A percentile compares a stretch with the other conserved stretches of the same genome.
Conservation (phyloP, 2,888 invertebrate species). For the Ophion slaviceki region DNA sequence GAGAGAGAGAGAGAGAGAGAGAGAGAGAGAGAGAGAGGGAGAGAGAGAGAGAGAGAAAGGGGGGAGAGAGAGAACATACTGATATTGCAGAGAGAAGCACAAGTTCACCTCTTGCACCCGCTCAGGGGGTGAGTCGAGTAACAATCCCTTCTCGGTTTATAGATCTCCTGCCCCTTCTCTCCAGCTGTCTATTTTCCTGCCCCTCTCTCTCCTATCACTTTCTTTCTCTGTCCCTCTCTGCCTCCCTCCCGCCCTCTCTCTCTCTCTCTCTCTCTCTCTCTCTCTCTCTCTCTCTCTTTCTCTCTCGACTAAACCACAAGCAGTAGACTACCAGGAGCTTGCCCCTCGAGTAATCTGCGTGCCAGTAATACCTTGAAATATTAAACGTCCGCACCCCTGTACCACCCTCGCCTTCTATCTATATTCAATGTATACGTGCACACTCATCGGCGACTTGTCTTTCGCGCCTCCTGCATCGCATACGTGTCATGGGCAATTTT, state of each 20-base stretch:
- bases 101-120: slow-evolving; percentile 26
- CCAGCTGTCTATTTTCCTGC: not conserved
- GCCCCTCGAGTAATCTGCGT: slow-evolving; percentile 75
- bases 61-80: slow-evolving; percentile 14
- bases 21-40: slow-evolving; percentile 28
- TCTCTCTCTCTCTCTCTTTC: not conserved
- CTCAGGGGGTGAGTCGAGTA: slow-evolving; percentile 35
- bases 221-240: not conserved
- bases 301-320: slow-evolving; percentile 34
- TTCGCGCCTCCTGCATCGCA: slow-evolving; percentile 24
- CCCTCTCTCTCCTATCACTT: not conserved
- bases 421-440: not conserved
- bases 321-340: slow-evolving; percentile 51
- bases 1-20: slow-evolving; percentile 17
- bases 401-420: slow-evolving; percentile 14
- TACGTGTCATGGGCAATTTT: slow-evolving; percentile 51
- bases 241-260: not conserved
- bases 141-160: slow-evolving; percentile 49
- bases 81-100: not conserved
- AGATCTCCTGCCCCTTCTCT: slow-evolving; percentile 19
- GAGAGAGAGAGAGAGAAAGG: slow-evolving; percentile 35
- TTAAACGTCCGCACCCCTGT: slow-evolving; percentile 67
- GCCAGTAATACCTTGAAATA: slow-evolving; percentile 77
- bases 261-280: slow-evolving; percentile 2
- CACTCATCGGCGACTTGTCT: slow-evolving; percentile 16